Evolutionary conservation across 2,113 vertebrate genomes (phyloP).

Genomic region (Silurus glanis): DNA sequence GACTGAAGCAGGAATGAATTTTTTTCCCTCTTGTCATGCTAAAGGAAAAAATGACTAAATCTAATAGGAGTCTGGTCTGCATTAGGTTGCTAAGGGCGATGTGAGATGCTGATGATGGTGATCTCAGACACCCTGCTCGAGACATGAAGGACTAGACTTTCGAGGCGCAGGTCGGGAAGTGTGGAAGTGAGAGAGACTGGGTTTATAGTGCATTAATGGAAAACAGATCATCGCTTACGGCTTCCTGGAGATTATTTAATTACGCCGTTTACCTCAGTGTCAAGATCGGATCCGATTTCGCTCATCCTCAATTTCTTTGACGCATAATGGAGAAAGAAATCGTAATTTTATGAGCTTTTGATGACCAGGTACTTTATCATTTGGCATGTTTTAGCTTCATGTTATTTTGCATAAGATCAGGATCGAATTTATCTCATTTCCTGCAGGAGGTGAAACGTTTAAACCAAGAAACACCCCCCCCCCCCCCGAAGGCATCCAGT

Average conservation of each 20-base stretch:
- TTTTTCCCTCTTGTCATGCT: too few species aligned
- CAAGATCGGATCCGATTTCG: conserved; percentile 21
- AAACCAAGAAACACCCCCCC: neutral
- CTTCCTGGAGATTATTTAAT: conserved; percentile 23
- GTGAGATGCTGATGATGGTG: too few species aligned
- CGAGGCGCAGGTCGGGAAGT: too few species aligned
- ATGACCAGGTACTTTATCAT: neutral
- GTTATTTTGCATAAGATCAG: neutral
- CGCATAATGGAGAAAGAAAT: neutral
- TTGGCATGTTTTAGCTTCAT: neutral
- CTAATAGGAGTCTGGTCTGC: too few species aligned
- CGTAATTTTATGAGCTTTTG: neutral
- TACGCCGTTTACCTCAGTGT: conserved; percentile 1
- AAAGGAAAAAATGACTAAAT: too few species aligned
- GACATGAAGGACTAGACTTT: too few species aligned
- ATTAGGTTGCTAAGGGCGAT: too few species aligned
- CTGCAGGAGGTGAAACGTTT: neutral
- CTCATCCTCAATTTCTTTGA: neutral
- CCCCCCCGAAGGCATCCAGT: neutral
- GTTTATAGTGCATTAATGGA: neutral
- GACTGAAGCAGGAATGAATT: too few species aligned
- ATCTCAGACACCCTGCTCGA: too few species aligned
- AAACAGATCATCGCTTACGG: conserved; percentile 11
- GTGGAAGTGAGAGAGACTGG: neutral
- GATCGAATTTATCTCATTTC: conserved; percentile 2